Conservation (phyloP, 2,113 vertebrate genomes). For the Sebastes fasciatus region DNA sequence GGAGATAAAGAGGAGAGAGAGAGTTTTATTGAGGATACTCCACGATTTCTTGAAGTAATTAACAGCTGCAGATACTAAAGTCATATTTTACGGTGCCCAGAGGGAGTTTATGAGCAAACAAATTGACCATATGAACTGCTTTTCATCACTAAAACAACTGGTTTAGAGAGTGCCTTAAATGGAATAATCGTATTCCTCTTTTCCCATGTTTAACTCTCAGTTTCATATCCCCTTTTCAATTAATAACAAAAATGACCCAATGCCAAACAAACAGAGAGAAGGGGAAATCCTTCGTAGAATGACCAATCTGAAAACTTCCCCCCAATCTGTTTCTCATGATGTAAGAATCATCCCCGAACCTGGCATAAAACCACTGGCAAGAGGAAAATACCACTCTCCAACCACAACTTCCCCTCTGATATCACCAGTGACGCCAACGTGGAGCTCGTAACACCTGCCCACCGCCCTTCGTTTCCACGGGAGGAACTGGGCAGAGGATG, state of each 20-base stretch:
- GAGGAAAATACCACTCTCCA: neutral
- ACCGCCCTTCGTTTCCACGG: constrained; percentile 2
- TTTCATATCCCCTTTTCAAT: constrained; percentile 9
- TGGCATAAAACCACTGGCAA: neutral
- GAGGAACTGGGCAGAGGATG: neutral
- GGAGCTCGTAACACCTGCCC: constrained; percentile 29
- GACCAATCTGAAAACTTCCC: constrained; percentile 37
- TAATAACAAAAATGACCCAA: neutral
- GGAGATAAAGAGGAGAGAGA: constrained; percentile 16
- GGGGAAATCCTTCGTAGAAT: constrained; percentile 18
- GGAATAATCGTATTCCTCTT: neutral
- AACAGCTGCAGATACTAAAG: constrained; percentile 18
- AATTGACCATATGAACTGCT: neutral
- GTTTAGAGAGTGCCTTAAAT: neutral
- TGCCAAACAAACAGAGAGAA: neutral
- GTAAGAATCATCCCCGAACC: constrained; percentile 12
- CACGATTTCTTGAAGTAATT: constrained; percentile 52
- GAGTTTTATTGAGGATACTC: constrained; percentile 41
- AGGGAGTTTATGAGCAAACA: neutral
- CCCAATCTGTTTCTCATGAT: neutral
- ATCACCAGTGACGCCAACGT: constrained; percentile 41
- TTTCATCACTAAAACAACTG: neutral
- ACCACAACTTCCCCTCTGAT: constrained; percentile 51
- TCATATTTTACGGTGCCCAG: constrained; percentile 17
- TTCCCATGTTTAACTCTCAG: neutral